A percentile compares a stretch with the other conserved stretches of the same genome.
Conservation (phyloP, 2,113 vertebrate genomes). For the Hepsetus odoe region DNA sequence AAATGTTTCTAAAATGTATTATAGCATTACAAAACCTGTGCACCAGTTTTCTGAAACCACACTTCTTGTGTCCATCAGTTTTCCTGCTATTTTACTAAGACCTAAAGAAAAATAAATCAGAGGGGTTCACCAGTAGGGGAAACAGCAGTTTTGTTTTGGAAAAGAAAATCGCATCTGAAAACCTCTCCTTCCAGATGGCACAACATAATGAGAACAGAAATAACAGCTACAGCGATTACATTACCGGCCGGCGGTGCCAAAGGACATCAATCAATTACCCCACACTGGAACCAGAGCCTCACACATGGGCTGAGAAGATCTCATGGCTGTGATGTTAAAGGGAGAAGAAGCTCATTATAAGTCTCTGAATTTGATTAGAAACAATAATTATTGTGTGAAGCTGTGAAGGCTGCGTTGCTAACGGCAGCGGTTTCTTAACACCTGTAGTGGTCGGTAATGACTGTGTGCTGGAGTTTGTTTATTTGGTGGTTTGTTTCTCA, state of each 20-base stretch:
- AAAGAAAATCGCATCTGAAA: conserved; percentile 50
- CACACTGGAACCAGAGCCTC: conserved; percentile 44
- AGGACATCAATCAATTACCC: conserved; percentile 69
- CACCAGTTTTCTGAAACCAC: neutral
- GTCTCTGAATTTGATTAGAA: conserved; percentile 34
- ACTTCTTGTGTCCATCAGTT: neutral
- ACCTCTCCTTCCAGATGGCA: conserved; percentile 69
- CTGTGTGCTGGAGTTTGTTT: conserved; percentile 7
- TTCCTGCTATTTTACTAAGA: neutral
- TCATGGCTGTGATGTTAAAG: conserved; percentile 50
- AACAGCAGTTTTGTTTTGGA: conserved; percentile 44
- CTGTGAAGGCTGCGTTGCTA: neutral
- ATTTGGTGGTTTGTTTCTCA: conserved; percentile 29
- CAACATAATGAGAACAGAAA: conserved; percentile 71
- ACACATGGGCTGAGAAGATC: conserved; percentile 50
- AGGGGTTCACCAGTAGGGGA: conserved; percentile 35
- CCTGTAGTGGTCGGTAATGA: conserved; percentile 27
- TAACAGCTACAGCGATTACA: conserved; percentile 64
- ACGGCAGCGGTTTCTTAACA: neutral
- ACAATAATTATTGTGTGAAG: conserved; percentile 18
- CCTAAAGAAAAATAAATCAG: neutral
- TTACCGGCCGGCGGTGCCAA: conserved; percentile 69
- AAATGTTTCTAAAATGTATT: neutral
- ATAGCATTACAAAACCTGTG: neutral
- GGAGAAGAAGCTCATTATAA: conserved; percentile 37